phyloP scores from a whole-genome alignment of 1,140 invertebrate genomes.

The Ruditapes philippinarum region DNA sequence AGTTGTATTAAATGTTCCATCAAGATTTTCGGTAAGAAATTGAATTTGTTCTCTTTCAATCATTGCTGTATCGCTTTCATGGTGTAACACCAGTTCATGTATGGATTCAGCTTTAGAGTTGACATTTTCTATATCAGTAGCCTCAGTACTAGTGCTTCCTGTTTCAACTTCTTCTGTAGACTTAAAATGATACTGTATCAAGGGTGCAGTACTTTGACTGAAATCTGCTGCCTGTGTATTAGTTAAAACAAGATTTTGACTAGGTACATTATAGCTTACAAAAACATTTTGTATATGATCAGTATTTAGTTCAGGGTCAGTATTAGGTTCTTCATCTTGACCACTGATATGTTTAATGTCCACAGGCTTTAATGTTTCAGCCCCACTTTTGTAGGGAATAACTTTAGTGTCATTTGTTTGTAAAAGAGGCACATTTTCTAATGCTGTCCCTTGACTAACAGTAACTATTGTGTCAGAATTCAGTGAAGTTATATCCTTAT shows the following conservation, averaged over 20 bases:
- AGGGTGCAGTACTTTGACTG: background rate
- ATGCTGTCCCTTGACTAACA: background rate
- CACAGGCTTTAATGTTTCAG: background rate
- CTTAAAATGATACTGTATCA: constrained; percentile 13
- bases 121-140: background rate
- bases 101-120: background rate
- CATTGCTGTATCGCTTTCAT: background rate
- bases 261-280: constrained; percentile 17
- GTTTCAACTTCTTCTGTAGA: background rate
- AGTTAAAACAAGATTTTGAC: constrained; percentile 2
- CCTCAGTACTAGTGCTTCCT: background rate
- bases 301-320: background rate
- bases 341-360: background rate
- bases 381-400: background rate
- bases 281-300: constrained; percentile 17
- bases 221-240: background rate
- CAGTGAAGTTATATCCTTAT: background rate
- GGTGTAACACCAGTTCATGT: background rate
- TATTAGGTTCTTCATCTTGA: background rate
- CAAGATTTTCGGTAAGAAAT: constrained; percentile 54
- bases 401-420: background rate
- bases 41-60: constrained; percentile 43
- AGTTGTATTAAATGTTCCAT: constrained; percentile 42
- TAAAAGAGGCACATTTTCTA: background rate
- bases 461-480: background rate